Conservation (phyloP, 2,797 vertebrate species). For the Pagetopsis macropterus region DNA sequence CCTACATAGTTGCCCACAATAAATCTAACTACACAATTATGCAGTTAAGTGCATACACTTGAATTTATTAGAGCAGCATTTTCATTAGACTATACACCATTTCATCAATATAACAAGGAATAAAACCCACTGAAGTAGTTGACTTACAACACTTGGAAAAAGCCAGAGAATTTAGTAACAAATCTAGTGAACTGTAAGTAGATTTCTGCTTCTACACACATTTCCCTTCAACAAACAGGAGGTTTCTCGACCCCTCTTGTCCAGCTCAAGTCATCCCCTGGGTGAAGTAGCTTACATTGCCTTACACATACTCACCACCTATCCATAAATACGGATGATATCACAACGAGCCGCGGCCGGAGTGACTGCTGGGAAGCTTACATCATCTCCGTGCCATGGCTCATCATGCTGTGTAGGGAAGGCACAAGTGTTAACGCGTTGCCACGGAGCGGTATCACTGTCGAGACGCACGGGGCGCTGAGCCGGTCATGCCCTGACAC, state of each 20-base stretch:
- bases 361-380: constrained; percentile 44
- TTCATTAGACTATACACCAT: constrained; percentile 16
- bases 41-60: neutral
- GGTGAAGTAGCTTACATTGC: constrained; percentile 28
- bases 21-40: neutral
- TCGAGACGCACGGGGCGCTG: constrained; percentile 46
- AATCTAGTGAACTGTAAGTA: constrained; percentile 5
- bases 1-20: neutral
- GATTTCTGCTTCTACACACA: neutral
- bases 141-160: neutral
- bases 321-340: constrained; percentile 58
- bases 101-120: constrained; percentile 15
- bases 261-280: constrained; percentile 9
- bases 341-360: constrained; percentile 37
- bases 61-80: neutral
- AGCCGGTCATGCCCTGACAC: constrained; percentile 61
- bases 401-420: constrained; percentile 42
- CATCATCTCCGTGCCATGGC: constrained; percentile 64
- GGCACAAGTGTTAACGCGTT: constrained; percentile 68
- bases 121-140: constrained; percentile 7
- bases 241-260: neutral
- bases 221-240: neutral
- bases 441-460: constrained; percentile 51
- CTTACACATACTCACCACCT: constrained; percentile 34
- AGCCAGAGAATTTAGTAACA: constrained; percentile 12